phyloP scores from a whole-genome alignment of 2,113 vertebrate genomes.

The Neogobius melanostomus region DNA sequence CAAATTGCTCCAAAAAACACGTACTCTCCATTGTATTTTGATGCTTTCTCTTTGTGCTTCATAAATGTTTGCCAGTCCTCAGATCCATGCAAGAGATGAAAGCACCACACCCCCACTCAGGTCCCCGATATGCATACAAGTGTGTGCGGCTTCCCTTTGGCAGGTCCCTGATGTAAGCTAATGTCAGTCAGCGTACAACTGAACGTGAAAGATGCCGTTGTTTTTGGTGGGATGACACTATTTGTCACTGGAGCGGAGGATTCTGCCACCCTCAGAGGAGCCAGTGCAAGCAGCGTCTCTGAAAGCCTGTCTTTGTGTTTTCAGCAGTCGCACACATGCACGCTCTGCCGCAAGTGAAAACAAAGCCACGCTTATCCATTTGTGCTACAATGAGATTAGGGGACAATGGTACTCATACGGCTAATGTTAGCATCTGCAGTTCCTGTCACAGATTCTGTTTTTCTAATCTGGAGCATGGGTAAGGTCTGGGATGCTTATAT shows the following conservation, averaged over 20 bases:
- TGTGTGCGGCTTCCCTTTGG: conserved; percentile 38
- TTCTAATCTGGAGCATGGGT: conserved; percentile 66
- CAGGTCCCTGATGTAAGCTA: conserved; percentile 62
- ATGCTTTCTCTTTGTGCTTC: not conserved
- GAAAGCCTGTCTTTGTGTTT: conserved; percentile 91
- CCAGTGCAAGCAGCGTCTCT: conserved; percentile 84
- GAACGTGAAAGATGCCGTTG: conserved; percentile 87
- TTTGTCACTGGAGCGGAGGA: conserved; percentile 88
- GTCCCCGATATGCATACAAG: conserved; percentile 21
- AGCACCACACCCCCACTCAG: conserved; percentile 27
- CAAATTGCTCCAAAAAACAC: too few species aligned
- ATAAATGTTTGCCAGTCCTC: not conserved
- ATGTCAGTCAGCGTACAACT: conserved; percentile 79
- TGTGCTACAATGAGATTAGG: conserved; percentile 69
- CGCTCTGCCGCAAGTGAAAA: conserved; percentile 65
- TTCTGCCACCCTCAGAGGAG: conserved; percentile 89
- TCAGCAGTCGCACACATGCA: conserved; percentile 72
- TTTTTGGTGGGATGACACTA: conserved; percentile 86
- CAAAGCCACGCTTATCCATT: conserved; percentile 82
- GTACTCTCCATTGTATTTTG: too few species aligned
- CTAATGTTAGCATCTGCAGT: conserved; percentile 72
- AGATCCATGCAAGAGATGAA: conserved; percentile 16
- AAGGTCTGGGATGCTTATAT: conserved; percentile 64
- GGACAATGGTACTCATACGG: conserved; percentile 76
- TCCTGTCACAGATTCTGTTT: conserved; percentile 60